Evolutionary conservation across 2,888 invertebrate species (phyloP), one percentile per base, ranked within the genome.

Genomic region (Atethmia centrago): DNA sequence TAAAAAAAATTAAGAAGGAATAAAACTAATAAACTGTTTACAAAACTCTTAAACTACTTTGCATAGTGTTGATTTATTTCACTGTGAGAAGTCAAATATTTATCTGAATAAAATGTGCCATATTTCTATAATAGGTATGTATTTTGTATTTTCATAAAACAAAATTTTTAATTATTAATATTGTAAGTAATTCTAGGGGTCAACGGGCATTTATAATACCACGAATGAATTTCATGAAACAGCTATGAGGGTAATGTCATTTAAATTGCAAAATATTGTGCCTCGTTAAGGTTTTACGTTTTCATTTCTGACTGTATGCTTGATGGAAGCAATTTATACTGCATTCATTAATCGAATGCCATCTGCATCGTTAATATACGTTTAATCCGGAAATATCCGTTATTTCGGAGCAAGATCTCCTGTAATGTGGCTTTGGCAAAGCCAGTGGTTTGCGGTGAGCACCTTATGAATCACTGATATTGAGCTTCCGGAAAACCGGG

Each of bases 81-180:
- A n/a, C 42, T 49, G 7, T 42, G 42, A n/a, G 2, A 42, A 25
- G 7, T 72, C 16, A 8, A 76, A 66, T 45, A 69, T 55, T 36
- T 28, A 31, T 19, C 31, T 31, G 19, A 64, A 16, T 28, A 3
- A 3, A 19, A 4, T 28, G 19, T 4, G n/a, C 14, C 71, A 59
- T 45, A 36, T 31, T 19, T 51, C 28, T 28, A 2, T 68, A 16
- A 7, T 14, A 10, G 45, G 25, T 69, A 72, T 74, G 25, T 69
- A 72, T 74, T 77, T 79, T 78, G 83, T 86, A 85, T 85, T 69
- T 80, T 79, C 70, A 70, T 85, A 51, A 80, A 82, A 72, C 68
- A 28, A 21, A 45, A 31, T 16, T 71, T 73, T 79, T 71, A 47
- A 69, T 78, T 68, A 75, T 63, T 63, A 67, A 71, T 25, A 77